Base-by-base conservation (phyloP, 2,113 vertebrate genomes). In the Campylorhamphus procurvoides region DNA sequence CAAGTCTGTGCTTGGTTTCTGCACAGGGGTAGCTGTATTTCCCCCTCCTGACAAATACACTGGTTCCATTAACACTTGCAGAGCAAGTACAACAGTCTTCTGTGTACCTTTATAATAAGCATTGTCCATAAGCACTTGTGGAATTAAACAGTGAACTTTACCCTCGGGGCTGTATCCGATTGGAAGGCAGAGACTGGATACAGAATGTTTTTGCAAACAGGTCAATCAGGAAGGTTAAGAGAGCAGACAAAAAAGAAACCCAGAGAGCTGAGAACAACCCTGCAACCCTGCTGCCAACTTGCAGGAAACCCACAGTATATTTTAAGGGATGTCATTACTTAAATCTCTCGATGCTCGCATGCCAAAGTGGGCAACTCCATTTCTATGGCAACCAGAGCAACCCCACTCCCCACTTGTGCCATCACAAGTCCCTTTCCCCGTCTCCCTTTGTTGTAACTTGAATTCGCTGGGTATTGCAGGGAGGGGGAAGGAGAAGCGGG, bases 201-300 rank as follows among this genome's bases (percentile, higher is more conserved):
- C 55, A 84, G 71, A 95, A 77, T 37, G 62, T 11, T 91, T 96
- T 82, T 83, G 87, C 90, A 79, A 95, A 93, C 64, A 87, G 91
- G 87, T 95, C 89, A 74, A 20, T 53, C 84, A 67, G 55, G 78
- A 88, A 91, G 93, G 94, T 89, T 94, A 91, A 89, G 78, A 87
- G 90, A 89, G 55, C 62, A 55, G 64, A 80, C 47, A 66, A 64
- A 88, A 94, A 58, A 14, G 2, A 68, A 44, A 22, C 47, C 29
- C 52, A 47, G 86, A 89, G 7, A 80, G 37, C 73, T 55, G 53
- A 81, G 77, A 91, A 84, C 24, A 93, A 82, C 42, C 9, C 31
- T 24, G 25, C 1, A 10, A 80, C 15, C 44, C 73, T 23, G 17
- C 5, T 27, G 56, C 68, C 66, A 92, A 28, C 90, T 71, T 74